Conservation (phyloP, 2,888 invertebrate species). For the Meiosimyza decipiens region DNA sequence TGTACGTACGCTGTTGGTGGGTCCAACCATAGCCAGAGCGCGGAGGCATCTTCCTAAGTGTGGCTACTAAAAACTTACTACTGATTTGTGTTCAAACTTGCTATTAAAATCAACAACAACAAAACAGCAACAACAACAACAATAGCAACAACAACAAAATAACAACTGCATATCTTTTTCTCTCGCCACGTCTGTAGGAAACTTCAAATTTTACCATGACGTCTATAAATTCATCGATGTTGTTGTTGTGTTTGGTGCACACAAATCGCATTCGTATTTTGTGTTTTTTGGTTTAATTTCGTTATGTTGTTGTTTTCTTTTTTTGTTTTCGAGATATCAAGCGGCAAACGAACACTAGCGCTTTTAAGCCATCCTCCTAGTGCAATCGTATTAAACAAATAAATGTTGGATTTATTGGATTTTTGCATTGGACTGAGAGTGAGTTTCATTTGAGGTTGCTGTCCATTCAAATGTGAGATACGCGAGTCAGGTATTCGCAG, state of each 20-base stretch:
- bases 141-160: constrained; percentile 5
- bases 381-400: background rate
- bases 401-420: constrained; percentile 6
- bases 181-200: constrained; percentile 34
- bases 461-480: constrained; percentile 25
- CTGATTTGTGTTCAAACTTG: background rate
- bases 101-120: background rate
- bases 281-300: constrained; percentile 11
- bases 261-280: background rate
- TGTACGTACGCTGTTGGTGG: constrained; percentile 10
- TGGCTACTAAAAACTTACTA: constrained; percentile 22
- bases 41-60: constrained; percentile 3
- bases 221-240: constrained; percentile 61
- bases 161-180: background rate
- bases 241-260: background rate
- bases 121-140: background rate
- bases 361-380: background rate
- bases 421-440: background rate
- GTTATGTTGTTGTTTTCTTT: background rate
- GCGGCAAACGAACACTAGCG: constrained; percentile 29
- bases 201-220: constrained; percentile 62
- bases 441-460: constrained; percentile 5
- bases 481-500: constrained; percentile 2
- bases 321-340: constrained; percentile 1
- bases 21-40: background rate